These are phyloP conservation scores for Protobothrops flavoviridis DNA, from an alignment of 2,113 vertebrate species.

Conservation along the genomic window DNA sequence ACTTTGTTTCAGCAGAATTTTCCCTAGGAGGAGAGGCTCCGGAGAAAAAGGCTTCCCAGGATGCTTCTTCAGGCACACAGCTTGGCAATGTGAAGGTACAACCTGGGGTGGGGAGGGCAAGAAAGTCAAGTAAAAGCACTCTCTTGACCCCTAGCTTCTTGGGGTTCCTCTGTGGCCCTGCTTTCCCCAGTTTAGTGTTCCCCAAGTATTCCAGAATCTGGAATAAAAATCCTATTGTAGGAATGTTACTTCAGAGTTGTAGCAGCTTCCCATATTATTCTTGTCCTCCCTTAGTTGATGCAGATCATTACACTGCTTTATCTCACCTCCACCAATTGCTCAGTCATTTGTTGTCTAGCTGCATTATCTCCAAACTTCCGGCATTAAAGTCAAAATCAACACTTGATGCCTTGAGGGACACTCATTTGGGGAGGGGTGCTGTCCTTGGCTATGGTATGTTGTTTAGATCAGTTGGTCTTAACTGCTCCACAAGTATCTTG, in stretches of 20 bases:
- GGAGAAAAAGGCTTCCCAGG: fast-evolving
- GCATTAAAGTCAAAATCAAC: background rate
- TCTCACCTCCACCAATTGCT: background rate
- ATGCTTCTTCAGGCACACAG: slow-evolving; percentile 1
- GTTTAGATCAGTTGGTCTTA: background rate
- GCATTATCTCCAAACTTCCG: background rate
- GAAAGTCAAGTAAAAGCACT: background rate
- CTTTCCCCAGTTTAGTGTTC: background rate
- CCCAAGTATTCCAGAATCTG: background rate
- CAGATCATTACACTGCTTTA: background rate
- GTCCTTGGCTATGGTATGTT: background rate
- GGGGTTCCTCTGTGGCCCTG: background rate
- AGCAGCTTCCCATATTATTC: background rate
- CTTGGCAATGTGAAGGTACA: slow-evolving; percentile 51
- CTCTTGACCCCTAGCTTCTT: background rate
- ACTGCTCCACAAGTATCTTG: background rate
- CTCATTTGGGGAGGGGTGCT: background rate
- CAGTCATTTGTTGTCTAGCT: background rate
- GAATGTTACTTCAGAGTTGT: background rate
- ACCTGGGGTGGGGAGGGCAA: background rate
- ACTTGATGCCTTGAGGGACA: background rate
- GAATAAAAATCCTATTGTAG: background rate
- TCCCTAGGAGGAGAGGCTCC: background rate
- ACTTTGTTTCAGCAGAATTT: background rate
- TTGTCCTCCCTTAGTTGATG: background rate